phyloP scores from a whole-genome alignment of 2,888 invertebrate species.

The Helicoverpa assulta region DNA sequence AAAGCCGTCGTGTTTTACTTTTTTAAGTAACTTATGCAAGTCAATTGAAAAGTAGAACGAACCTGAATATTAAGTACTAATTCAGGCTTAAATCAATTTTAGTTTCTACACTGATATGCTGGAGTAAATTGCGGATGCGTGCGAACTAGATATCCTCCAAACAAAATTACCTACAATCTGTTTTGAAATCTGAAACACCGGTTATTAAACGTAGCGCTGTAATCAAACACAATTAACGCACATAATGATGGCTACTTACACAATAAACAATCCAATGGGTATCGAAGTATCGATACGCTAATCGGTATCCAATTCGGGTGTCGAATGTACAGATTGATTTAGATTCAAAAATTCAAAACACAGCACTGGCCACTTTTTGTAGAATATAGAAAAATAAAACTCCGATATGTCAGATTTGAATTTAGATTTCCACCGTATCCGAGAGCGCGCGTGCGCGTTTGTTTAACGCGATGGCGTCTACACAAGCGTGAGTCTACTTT shows the following conservation, averaged over 20 bases:
- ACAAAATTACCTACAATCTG: slow-evolving; percentile 52
- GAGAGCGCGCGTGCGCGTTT: slow-evolving; percentile 71
- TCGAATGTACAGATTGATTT: slow-evolving; percentile 74
- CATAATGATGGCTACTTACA: slow-evolving; percentile 74
- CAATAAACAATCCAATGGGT: slow-evolving; percentile 79
- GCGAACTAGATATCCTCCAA: slow-evolving; percentile 57
- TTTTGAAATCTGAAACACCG: slow-evolving; percentile 60
- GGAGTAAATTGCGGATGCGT: slow-evolving; percentile 60
- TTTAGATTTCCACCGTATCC: slow-evolving; percentile 73
- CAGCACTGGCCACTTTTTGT: slow-evolving; percentile 80
- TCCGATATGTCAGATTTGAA: slow-evolving; percentile 69
- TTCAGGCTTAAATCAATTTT: slow-evolving; percentile 28
- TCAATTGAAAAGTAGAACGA: neutral
- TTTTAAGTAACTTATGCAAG: slow-evolving; percentile 6
- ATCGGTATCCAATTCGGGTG: slow-evolving; percentile 71
- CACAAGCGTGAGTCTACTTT: slow-evolving; percentile 82
- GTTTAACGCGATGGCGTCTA: slow-evolving; percentile 77
- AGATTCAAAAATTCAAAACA: slow-evolving; percentile 74
- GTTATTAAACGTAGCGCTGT: slow-evolving; percentile 52
- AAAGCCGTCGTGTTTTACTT: slow-evolving; percentile 2
- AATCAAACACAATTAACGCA: slow-evolving; percentile 62
- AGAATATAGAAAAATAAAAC: slow-evolving; percentile 59
- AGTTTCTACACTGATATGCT: slow-evolving; percentile 42
- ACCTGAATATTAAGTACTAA: slow-evolving; percentile 17
- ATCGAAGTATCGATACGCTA: slow-evolving; percentile 60